phyloP scores from a whole-genome alignment of 2,888 invertebrate species.

The Eremobia ochroleuca region DNA sequence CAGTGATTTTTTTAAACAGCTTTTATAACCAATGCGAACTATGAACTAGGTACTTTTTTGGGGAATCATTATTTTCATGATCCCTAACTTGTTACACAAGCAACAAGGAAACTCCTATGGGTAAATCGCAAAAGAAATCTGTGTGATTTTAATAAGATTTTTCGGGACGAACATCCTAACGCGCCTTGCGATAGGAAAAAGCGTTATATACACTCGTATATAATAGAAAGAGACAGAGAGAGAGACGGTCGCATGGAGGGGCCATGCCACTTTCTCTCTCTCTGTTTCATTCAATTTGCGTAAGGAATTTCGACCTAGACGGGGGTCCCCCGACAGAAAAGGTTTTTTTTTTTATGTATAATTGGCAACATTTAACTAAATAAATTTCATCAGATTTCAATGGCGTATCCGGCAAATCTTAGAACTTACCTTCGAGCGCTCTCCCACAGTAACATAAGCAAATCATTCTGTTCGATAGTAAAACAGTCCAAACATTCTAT shows the following conservation, averaged over 20 bases:
- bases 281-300: background rate
- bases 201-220: background rate
- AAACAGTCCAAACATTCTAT: conserved; percentile 49
- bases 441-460: conserved; percentile 33
- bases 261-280: background rate
- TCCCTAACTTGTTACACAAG: background rate
- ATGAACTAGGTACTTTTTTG: background rate
- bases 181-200: background rate
- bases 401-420: background rate
- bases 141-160: background rate
- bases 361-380: background rate
- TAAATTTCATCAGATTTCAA: conserved; percentile 1
- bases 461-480: conserved; percentile 51
- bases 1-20: background rate
- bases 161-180: no score
- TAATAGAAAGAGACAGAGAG: no score
- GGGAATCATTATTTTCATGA: background rate
- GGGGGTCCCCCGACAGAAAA: no score
- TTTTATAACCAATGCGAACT: background rate
- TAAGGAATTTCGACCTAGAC: background rate
- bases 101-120: background rate
- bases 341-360: background rate
- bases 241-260: no score
- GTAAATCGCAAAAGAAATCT: background rate
- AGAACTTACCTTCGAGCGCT: background rate